Base-by-base conservation (phyloP, 2,797 vertebrate genomes). In the Liasis olivaceus region DNA sequence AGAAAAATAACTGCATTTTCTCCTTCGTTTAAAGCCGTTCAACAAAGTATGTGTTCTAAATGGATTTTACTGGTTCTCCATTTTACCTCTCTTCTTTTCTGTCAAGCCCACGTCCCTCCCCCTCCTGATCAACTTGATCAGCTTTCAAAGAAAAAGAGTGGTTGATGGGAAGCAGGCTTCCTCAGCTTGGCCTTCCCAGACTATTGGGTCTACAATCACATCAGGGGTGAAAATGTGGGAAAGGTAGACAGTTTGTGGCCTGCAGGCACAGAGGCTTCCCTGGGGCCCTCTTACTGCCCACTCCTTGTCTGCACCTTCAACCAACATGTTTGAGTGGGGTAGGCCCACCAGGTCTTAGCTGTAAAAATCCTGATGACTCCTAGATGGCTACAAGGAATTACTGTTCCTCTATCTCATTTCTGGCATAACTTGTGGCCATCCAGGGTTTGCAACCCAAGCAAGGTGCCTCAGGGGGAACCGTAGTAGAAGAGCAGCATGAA, bases 1-100 rank as follows among this genome's bases (percentile, higher is more conserved):
- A 26, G 36, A 85, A 91, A 94, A 94, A 87, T 64, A 94, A 47
- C 63, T 0, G 0, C 31, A 22, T 91, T 92, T 77, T 93, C 54
- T 66, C 42, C 69, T 58, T 58, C 14, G 0, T 89, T 36, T 69
- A 26, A 7, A 36, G 64, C 91, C 36, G 42, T 90, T 85, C 7
- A 58, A 17, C 42, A 91, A 72, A 63, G 93, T 93, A 11, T 86
- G 31, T 26, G 0, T 7, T 94, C 92, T 95, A 89, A 93, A 62
- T 94, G 20, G 81, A 85, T 94, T 63, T 0, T 0, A 28, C 24
- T 62, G 92, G 36, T 47, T 92, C 72, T 85, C 36, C 26, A n/a
- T 15, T 11, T 93, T 63, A 62, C 81, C 28, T 1, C 4, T 14
- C 87, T 24, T 3, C 4, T 7, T 7, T 54, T 88, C 17, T 81